These are phyloP conservation scores for Festucalex cinctus DNA, from an alignment of 2,113 vertebrate species.

Conservation along the genomic window DNA sequence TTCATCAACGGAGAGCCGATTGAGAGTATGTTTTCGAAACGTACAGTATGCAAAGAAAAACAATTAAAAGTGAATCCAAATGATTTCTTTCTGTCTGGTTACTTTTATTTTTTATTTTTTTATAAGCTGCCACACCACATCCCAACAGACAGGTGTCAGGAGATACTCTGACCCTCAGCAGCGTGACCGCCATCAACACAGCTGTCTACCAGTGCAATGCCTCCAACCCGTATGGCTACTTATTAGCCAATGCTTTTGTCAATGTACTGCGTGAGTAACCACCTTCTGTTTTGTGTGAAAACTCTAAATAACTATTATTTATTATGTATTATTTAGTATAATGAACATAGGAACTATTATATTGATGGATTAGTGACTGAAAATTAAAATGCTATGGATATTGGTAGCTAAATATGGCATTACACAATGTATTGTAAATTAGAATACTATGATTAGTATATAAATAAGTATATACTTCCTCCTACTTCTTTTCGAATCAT, in stretches of 20 bases:
- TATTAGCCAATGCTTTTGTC: conserved; percentile 92
- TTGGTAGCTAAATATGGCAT: too few species aligned
- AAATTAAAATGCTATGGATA: too few species aligned
- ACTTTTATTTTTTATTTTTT: neutral
- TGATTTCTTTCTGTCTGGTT: neutral
- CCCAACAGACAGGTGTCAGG: conserved; percentile 85
- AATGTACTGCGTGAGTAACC: conserved; percentile 84
- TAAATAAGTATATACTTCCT: too few species aligned
- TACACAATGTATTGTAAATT: too few species aligned
- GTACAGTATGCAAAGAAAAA: neutral
- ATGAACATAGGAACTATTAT: too few species aligned
- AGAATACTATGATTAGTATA: too few species aligned
- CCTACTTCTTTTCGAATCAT: too few species aligned
- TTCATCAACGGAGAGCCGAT: conserved; percentile 91
- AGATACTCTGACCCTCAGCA: conserved; percentile 83
- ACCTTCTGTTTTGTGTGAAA: neutral
- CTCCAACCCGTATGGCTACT: conserved; percentile 90
- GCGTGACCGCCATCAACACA: conserved; percentile 83
- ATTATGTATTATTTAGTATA: too few species aligned
- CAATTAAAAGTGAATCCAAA: neutral
- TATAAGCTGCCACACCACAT: conserved; percentile 76
- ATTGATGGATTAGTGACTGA: too few species aligned
- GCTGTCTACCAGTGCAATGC: conserved; percentile 97
- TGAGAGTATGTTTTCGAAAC: conserved; percentile 69
- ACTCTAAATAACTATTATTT: neutral